Evolutionary conservation across 53 echinoderm and acorn worm genomes (phyloP).

Genomic region (Luidia sarsii): DNA sequence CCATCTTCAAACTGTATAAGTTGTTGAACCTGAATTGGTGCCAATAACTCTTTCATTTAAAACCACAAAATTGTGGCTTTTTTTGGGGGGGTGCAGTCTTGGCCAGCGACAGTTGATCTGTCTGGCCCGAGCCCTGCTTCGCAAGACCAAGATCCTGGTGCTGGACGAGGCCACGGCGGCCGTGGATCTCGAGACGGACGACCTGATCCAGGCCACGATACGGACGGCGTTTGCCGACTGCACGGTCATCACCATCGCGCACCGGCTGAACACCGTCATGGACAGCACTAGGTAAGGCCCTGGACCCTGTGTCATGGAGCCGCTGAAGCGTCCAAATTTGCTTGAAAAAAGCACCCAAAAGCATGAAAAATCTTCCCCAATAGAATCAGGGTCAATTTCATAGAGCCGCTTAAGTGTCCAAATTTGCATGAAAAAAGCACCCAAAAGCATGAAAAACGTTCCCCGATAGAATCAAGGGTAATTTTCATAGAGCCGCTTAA

Average conservation of each 20-base stretch:
- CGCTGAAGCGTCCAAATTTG: too few species aligned
- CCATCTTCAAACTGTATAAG: too few species aligned
- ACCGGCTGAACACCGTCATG: slow-evolving; percentile 94
- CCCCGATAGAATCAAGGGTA: too few species aligned
- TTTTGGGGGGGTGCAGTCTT: slow-evolving; percentile 71
- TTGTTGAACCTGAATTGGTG: too few species aligned
- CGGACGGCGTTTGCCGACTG: slow-evolving; percentile 85
- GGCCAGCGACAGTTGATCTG: slow-evolving; percentile 95
- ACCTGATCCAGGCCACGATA: slow-evolving; percentile 89
- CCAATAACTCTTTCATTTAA: neutral
- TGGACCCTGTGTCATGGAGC: too few species aligned
- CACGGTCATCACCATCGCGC: slow-evolving; percentile 96
- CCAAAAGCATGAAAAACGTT: too few species aligned
- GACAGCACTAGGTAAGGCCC: slow-evolving; percentile 93
- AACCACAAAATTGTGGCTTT: neutral
- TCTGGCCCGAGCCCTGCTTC: slow-evolving; percentile 87
- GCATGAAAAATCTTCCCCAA: too few species aligned
- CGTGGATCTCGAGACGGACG: slow-evolving; percentile 96
- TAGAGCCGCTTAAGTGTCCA: too few species aligned
- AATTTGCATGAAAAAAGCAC: too few species aligned
- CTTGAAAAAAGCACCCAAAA: too few species aligned
- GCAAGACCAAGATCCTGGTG: slow-evolving; percentile 92
- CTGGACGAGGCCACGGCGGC: slow-evolving; percentile 98
- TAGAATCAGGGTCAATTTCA: too few species aligned
- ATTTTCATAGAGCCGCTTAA: too few species aligned